Conservation (phyloP, 30 jellyfish, hydroid and myxozoan species). For the Hydractinia symbiolongicarpus region DNA sequence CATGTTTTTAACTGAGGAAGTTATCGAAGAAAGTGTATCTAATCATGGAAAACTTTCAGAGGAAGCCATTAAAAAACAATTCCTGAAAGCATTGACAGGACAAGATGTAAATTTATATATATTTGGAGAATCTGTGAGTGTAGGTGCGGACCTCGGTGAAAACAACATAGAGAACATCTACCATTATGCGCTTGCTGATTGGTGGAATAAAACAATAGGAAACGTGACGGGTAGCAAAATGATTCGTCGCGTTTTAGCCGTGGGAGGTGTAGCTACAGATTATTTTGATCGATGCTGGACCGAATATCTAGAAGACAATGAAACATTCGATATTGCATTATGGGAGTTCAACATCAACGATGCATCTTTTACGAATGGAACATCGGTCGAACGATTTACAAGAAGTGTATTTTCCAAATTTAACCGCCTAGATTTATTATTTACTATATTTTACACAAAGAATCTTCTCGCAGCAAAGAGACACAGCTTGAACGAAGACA, state of each 20-base stretch:
- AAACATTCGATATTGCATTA: constrained; percentile 63
- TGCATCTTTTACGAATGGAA: constrained; percentile 21
- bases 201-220: constrained; percentile 82
- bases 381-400: neutral
- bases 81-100: constrained; percentile 53
- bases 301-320: constrained; percentile 58
- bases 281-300: constrained; percentile 86
- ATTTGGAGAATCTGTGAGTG: constrained; percentile 79
- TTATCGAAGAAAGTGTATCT: constrained; percentile 49
- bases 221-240: constrained; percentile 61
- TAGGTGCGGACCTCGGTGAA: constrained; percentile 91
- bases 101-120: constrained; percentile 42
- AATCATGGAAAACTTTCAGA: constrained; percentile 66
- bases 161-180: constrained; percentile 51
- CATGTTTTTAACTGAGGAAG: constrained; percentile 34
- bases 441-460: constrained; percentile 13
- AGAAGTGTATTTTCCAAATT: neutral
- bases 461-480: constrained; percentile 3
- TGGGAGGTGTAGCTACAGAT: constrained; percentile 80
- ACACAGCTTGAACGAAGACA: constrained; percentile 10
- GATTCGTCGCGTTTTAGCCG: constrained; percentile 73
- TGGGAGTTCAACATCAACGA: constrained; percentile 94
- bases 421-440: constrained; percentile 6
- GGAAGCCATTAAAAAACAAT: constrained; percentile 33
- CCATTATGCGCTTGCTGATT: constrained; percentile 66